Conservation (phyloP, 2,888 invertebrate genomes). For the Thysanoteuthis rhombus region DNA sequence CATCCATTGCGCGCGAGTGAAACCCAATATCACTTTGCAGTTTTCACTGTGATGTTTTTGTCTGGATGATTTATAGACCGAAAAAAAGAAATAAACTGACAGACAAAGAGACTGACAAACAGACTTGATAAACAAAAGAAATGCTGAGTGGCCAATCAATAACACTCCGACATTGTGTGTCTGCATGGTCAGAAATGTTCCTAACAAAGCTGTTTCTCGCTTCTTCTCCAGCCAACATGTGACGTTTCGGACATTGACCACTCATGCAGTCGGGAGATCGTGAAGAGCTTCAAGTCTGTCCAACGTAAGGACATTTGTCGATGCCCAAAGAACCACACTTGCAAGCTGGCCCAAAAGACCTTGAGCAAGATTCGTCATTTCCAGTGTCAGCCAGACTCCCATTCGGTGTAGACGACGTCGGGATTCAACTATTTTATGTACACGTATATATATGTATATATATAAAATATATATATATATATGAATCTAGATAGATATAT, state of each 20-base stretch:
- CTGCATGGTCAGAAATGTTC: not conserved
- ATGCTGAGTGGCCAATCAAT: no score
- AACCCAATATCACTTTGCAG: no score
- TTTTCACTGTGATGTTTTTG: no score
- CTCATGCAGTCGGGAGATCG: not conserved
- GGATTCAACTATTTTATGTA: not conserved
- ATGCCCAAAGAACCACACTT: not conserved
- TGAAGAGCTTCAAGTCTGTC: not conserved
- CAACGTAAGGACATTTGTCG: not conserved
- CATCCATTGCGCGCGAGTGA: no score
- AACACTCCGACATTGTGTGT: not conserved
- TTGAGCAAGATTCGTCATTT: not conserved
- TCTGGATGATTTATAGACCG: no score
- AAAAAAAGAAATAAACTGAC: no score
- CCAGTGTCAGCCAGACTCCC: not conserved
- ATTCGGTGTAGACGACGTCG: not conserved
- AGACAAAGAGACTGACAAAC: no score
- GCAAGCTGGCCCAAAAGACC: not conserved
- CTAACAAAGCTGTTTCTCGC: not conserved
- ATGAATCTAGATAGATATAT: not conserved
- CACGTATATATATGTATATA: not conserved
- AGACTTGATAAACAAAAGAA: no score
- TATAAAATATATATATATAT: not conserved
- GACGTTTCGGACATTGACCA: not conserved
- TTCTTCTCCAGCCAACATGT: conserved; percentile 12